A percentile compares a stretch with the other conserved stretches of the same genome.
Evolutionary conservation across 2,888 invertebrate genomes (phyloP).

Genomic region (Enchytraeus crypticus): DNA sequence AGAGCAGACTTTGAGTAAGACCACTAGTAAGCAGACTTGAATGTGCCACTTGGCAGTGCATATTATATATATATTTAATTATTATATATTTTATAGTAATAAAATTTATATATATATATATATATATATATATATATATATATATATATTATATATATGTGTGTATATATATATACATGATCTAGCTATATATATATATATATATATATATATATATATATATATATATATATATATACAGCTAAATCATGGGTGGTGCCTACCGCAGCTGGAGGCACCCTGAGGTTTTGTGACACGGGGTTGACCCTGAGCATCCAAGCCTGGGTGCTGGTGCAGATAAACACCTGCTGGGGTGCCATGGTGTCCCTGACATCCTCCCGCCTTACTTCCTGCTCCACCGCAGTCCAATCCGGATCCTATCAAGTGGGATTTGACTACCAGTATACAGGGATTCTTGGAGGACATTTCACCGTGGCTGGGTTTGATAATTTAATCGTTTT

Average conservation of each 20-base stretch:
- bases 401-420: neutral
- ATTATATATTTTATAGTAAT: no score
- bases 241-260: neutral
- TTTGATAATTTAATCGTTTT: no score
- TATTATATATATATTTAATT: no score
- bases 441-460: neutral
- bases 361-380: neutral
- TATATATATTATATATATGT: no score
- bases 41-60: no score
- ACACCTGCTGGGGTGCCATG: neutral
- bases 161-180: no score
- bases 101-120: no score
- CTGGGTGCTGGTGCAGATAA: neutral
- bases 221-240: neutral
- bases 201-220: no score
- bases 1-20: no score
- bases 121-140: no score
- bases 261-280: neutral
- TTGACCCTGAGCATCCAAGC: neutral
- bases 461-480: neutral
- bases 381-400: neutral
- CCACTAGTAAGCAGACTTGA: no score
- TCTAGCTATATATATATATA: no score
- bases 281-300: neutral
- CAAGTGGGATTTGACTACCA: neutral